Percentiles rank a stretch among this genome's conserved stretches.
phyloP scores from a whole-genome alignment of 2,113 vertebrate genomes.

The Halcyon malimbica region DNA sequence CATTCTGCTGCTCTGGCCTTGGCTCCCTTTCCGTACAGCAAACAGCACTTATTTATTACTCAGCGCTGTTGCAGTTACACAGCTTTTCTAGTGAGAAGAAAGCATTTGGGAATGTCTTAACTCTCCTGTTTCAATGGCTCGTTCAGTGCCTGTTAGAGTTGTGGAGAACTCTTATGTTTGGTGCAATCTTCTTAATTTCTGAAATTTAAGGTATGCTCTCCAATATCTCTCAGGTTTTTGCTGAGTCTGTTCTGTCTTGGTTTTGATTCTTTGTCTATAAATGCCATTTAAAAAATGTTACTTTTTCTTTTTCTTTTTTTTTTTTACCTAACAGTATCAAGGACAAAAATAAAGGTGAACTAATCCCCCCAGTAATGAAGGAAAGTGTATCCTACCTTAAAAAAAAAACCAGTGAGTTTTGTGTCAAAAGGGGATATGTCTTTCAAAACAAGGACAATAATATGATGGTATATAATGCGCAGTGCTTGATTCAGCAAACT shows the following conservation, averaged over 20 bases:
- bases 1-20: background rate
- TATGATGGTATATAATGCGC: background rate
- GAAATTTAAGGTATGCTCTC: background rate
- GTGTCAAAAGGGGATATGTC: background rate
- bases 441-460: background rate
- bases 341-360: slow-evolving; percentile 80
- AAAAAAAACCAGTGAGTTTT: slow-evolving; percentile 79
- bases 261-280: background rate
- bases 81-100: background rate
- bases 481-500: background rate
- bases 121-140: background rate
- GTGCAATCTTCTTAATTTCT: background rate
- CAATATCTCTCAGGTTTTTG: background rate
- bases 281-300: background rate
- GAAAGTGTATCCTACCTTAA: slow-evolving; percentile 82
- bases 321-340: slow-evolving; percentile 73
- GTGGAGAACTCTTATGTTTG: background rate
- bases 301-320: background rate
- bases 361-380: slow-evolving; percentile 82
- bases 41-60: background rate
- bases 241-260: background rate
- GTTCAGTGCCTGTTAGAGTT: background rate
- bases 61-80: fast-evolving
- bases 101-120: background rate
- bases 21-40: background rate